These are phyloP conservation scores for Drosophila parthenogenetica DNA, from an alignment of 2,888 invertebrate genomes.

Conservation along the genomic window DNA sequence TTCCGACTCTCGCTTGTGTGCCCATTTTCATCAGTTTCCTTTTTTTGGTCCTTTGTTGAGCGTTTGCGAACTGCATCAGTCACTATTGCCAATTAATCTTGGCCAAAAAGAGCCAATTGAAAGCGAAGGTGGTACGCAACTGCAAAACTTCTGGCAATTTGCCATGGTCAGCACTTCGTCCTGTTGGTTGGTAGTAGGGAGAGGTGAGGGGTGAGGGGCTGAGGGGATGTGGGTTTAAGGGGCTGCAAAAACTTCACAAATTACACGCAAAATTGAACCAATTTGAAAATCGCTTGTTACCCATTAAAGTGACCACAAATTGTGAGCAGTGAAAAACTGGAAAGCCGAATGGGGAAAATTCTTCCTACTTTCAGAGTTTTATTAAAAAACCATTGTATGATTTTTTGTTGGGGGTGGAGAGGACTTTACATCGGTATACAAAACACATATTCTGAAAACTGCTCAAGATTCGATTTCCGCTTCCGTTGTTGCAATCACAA, in stretches of 20 bases:
- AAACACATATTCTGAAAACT: slow-evolving; percentile 56
- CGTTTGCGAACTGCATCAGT: slow-evolving; percentile 41
- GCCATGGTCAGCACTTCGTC: slow-evolving; percentile 45
- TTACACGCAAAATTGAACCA: slow-evolving; percentile 68
- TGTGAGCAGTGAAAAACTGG: slow-evolving; percentile 23
- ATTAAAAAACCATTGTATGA: slow-evolving; percentile 48
- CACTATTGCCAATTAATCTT: slow-evolving; percentile 53
- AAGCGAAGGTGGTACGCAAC: slow-evolving; percentile 8
- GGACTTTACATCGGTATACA: slow-evolving; percentile 31
- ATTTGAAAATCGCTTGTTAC: slow-evolving; percentile 60
- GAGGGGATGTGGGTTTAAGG: no score
- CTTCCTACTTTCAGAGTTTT: slow-evolving; percentile 13
- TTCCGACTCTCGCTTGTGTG: slow-evolving; percentile 38
- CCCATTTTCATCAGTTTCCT: neutral
- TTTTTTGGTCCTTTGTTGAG: neutral
- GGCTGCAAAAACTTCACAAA: slow-evolving; percentile 46
- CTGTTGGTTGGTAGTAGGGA: neutral
- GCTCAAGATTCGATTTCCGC: slow-evolving; percentile 78
- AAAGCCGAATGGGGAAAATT: neutral
- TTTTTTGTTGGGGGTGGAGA: slow-evolving; percentile 35
- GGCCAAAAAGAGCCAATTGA: slow-evolving; percentile 19
- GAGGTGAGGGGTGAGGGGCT: no score
- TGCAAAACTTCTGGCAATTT: slow-evolving; percentile 47
- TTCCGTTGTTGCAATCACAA: slow-evolving; percentile 74
- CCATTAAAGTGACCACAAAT: slow-evolving; percentile 71